Evolutionary conservation across 2,888 invertebrate species (phyloP).

Genomic region (Ennomos quercinarius): DNA sequence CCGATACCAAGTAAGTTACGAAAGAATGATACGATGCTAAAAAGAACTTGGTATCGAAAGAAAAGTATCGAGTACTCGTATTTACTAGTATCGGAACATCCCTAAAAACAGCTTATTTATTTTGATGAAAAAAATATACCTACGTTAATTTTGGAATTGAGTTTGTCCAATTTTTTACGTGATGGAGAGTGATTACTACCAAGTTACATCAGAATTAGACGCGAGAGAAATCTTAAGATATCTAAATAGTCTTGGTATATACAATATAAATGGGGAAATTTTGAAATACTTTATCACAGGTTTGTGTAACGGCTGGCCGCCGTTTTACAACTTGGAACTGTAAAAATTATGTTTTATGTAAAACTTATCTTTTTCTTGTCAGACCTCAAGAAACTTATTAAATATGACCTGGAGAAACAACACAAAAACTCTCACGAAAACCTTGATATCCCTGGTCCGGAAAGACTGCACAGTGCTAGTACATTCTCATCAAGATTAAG

Average conservation of each 20-base stretch:
- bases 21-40: too few relatives aligned
- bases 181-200: constrained; percentile 64
- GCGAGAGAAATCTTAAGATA: constrained; percentile 90
- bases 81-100: too few relatives aligned
- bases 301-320: constrained; percentile 49
- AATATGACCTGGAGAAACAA: constrained; percentile 83
- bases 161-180: background rate
- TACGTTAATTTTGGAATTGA: too few relatives aligned
- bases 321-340: too few relatives aligned
- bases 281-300: constrained; percentile 92
- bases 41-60: too few relatives aligned
- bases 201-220: constrained; percentile 83
- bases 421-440: constrained; percentile 57
- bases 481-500: constrained; percentile 76
- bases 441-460: constrained; percentile 58
- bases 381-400: constrained; percentile 89
- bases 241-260: constrained; percentile 91
- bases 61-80: too few relatives aligned
- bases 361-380: constrained; percentile 45
- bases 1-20: too few relatives aligned
- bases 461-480: constrained; percentile 76
- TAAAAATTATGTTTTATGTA: constrained; percentile 15
- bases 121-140: too few relatives aligned
- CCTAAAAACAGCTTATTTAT: too few relatives aligned
- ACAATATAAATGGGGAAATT: constrained; percentile 90